Evolutionary conservation across 2,113 vertebrate species (phyloP).

Genomic region (Nansenia antarctica): DNA sequence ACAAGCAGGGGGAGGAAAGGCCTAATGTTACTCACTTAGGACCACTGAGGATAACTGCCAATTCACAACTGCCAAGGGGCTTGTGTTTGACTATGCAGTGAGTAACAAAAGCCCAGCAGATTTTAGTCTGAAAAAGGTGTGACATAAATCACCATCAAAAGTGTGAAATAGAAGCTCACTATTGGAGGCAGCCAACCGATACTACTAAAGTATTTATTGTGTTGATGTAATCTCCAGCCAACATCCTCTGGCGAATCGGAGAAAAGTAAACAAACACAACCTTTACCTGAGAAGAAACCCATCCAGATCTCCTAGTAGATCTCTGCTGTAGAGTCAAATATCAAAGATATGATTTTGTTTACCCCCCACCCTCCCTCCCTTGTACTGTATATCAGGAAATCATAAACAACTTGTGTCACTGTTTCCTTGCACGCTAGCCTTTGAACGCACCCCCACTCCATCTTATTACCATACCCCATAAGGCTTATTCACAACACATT

Average conservation of each 20-base stretch:
- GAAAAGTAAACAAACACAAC: slow-evolving; percentile 32
- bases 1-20: background rate
- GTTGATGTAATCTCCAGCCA: background rate
- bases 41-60: background rate
- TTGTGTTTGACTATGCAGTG: too few species aligned
- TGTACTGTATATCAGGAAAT: slow-evolving; percentile 21
- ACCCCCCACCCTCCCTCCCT: slow-evolving; percentile 10
- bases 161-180: background rate
- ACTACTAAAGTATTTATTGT: background rate
- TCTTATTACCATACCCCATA: slow-evolving; percentile 11
- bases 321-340: slow-evolving; percentile 13
- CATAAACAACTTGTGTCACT: slow-evolving; percentile 38
- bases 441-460: slow-evolving; percentile 6
- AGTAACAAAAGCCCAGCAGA: too few species aligned
- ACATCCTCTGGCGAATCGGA: slow-evolving; percentile 32
- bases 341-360: slow-evolving; percentile 28
- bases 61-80: background rate
- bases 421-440: slow-evolving; percentile 22
- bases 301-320: background rate
- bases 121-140: too few species aligned
- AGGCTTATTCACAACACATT: slow-evolving; percentile 29
- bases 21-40: background rate
- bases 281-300: slow-evolving; percentile 6
- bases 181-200: too few species aligned
- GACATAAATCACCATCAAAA: background rate